A percentile compares a stretch with the other conserved stretches of the same genome.
phyloP scores from a whole-genome alignment of 30 jellyfish, hydroid and myxozoan genomes.

The Pelagia noctiluca region DNA sequence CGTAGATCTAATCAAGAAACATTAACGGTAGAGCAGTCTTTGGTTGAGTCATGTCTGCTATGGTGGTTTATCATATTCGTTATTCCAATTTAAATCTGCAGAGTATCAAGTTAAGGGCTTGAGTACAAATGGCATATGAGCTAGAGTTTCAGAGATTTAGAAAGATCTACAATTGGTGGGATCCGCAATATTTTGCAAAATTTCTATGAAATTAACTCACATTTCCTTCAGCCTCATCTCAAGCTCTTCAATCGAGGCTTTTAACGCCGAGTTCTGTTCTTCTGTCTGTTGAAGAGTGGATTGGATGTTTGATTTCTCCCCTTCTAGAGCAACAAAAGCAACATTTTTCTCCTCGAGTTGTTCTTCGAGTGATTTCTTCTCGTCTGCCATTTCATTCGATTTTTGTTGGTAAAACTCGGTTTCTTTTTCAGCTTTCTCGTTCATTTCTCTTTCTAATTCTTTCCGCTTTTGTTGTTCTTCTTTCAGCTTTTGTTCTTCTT shows the following conservation, averaged over 20 bases:
- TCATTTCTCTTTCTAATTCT: constrained; percentile 25
- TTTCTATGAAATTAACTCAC: constrained; percentile 42
- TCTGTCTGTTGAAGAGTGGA: constrained; percentile 25
- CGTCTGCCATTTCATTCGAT: constrained; percentile 69
- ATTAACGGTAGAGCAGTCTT: too few relatives aligned
- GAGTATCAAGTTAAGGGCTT: background rate
- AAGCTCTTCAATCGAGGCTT: constrained; percentile 45
- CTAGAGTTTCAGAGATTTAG: too few relatives aligned
- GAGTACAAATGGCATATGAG: too few relatives aligned
- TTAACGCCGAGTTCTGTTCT: constrained; percentile 44
- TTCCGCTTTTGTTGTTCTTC: constrained; percentile 47
- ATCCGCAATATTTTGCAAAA: too few relatives aligned
- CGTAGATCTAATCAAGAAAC: too few relatives aligned
- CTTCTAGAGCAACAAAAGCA: constrained; percentile 21
- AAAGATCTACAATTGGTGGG: too few relatives aligned
- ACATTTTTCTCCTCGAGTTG: constrained; percentile 54
- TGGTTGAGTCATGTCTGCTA: too few relatives aligned
- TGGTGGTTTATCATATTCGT: too few relatives aligned
- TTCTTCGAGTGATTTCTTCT: constrained; percentile 37
- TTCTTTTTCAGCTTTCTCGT: constrained; percentile 52
- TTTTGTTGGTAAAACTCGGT: constrained; percentile 35
- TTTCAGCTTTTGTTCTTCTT: constrained; percentile 49
- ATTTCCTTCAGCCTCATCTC: constrained; percentile 59
- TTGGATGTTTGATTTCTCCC: constrained; percentile 59
- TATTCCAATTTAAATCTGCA: background rate